Evolutionary conservation across 2,888 invertebrate species (phyloP).

Genomic region (Melipona bicolor): DNA sequence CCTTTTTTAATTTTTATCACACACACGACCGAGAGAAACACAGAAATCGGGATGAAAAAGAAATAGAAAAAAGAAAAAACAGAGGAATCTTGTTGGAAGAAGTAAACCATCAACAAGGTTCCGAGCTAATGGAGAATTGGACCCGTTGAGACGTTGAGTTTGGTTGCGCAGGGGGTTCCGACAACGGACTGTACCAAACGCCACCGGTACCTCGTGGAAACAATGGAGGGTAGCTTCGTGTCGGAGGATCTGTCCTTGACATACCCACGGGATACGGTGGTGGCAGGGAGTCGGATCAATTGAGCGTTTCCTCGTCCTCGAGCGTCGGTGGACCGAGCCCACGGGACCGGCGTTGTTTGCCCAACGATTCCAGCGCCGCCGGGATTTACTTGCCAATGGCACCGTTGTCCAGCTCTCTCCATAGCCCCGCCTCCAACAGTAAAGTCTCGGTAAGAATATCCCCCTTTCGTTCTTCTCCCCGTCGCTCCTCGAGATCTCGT

Average conservation of each 20-base stretch:
- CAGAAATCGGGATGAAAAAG: background rate
- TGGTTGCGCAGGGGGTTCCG: conserved; percentile 85
- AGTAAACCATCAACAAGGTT: conserved; percentile 47
- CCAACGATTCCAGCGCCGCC: conserved; percentile 83
- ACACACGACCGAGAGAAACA: background rate
- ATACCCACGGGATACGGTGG: conserved; percentile 83
- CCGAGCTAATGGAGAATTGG: conserved; percentile 56
- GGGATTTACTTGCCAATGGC: conserved; percentile 87
- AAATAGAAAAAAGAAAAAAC: background rate
- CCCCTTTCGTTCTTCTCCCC: conserved; percentile 13
- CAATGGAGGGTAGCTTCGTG: conserved; percentile 86
- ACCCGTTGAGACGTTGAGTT: conserved; percentile 64
- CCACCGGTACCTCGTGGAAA: conserved; percentile 86
- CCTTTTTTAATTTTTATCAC: background rate
- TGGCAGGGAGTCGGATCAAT: conserved; percentile 86
- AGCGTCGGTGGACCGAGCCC: conserved; percentile 86
- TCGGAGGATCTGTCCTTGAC: conserved; percentile 86
- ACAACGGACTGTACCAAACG: conserved; percentile 86
- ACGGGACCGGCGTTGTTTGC: conserved; percentile 84
- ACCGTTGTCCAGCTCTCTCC: conserved; percentile 84
- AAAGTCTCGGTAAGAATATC: conserved; percentile 87
- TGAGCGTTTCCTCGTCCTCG: conserved; percentile 87
- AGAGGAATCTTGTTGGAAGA: conserved; percentile 24
- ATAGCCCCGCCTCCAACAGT: conserved; percentile 87
- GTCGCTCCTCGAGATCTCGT: conserved; percentile 33